Base-by-base conservation (phyloP, 2,888 invertebrate species). In the Phania funesta region DNA sequence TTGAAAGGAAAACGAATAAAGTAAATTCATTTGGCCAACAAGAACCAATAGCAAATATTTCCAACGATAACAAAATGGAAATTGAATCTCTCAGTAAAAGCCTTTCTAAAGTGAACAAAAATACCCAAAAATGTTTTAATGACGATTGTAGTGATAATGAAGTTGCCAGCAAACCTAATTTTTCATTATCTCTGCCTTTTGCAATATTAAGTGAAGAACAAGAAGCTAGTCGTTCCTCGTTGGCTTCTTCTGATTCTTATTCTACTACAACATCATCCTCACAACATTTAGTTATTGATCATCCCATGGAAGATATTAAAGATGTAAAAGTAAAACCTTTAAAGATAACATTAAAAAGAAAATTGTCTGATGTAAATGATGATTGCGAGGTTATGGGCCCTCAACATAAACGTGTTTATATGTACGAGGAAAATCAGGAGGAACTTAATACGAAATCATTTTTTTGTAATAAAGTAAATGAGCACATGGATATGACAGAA, bases 251-350 rank as follows among this genome's bases (percentile, higher is more conserved):
- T 2, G 78, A 48, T 2, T 87, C 81, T 48, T 81, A 54, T 84
- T 86, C 88, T 20, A 86, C 86, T 3, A 85, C 86, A 6, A 89
- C 90, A 26, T 88, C 89, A 16, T 88, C 90, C 11, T 90, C 90
- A 62, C 89, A 89, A 75, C 90, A 90, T 35, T 83, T 90, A 78
- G 88, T 90, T 8, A 90, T 90, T 60, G 90, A 90, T 85, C 91
- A 90, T 79, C 88, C 87, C 7, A 85, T 88, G 73, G 89, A 86
- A 24, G 87, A 87, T 52, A 22, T 75, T 35, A 84, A 84, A 46
- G 86, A 87, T 18, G 86, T 85, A n/a, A 85, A 78, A 35, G 38
- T 75, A 9, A 85, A 82, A 29, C 80, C 85, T 16, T 46, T 85
- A 26, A 85, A 85, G 74, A 60, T 84, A 9, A 71, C 84, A 5